phyloP scores from a whole-genome alignment of 30 jellyfish, hydroid and myxozoan species.

The Aurelia coerulea region DNA sequence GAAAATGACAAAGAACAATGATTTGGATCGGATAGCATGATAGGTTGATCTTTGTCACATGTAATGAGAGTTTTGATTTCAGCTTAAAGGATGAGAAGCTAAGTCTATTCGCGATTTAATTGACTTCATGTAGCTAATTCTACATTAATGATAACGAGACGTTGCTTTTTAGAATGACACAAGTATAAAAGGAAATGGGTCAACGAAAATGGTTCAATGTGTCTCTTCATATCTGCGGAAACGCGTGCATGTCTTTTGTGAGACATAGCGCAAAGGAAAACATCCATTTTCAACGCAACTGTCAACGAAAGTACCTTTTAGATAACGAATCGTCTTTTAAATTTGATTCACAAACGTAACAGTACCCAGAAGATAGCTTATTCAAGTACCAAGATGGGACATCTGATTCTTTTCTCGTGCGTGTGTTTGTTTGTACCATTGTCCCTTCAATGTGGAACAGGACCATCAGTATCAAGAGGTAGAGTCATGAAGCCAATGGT shows the following conservation, averaged over 20 bases:
- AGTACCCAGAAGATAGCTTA: too few relatives aligned
- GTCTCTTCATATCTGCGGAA: neutral
- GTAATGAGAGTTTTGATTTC: constrained; percentile 35
- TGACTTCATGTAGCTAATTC: constrained; percentile 61
- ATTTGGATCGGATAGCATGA: neutral
- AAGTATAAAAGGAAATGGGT: constrained; percentile 10
- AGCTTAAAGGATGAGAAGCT: constrained; percentile 44
- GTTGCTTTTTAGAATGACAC: constrained; percentile 1
- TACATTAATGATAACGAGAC: constrained; percentile 26
- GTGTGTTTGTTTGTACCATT: neutral
- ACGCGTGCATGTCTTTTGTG: neutral
- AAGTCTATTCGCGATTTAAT: constrained; percentile 30
- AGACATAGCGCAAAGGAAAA: too few relatives aligned
- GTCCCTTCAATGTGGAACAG: constrained; percentile 57
- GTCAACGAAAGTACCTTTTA: too few relatives aligned
- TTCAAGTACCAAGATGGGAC: too few relatives aligned
- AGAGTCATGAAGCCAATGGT: constrained; percentile 59
- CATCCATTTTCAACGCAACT: too few relatives aligned
- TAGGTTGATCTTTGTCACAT: constrained; percentile 5
- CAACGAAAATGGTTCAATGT: constrained; percentile 7
- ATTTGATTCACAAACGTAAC: too few relatives aligned
- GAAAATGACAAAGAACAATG: too few relatives aligned
- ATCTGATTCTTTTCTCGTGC: neutral
- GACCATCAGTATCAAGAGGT: constrained; percentile 35
- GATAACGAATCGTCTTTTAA: too few relatives aligned